These are phyloP conservation scores for Melanotaenia parkinsoni DNA, from an alignment of 2,797 vertebrate species.

Conservation along the genomic window DNA sequence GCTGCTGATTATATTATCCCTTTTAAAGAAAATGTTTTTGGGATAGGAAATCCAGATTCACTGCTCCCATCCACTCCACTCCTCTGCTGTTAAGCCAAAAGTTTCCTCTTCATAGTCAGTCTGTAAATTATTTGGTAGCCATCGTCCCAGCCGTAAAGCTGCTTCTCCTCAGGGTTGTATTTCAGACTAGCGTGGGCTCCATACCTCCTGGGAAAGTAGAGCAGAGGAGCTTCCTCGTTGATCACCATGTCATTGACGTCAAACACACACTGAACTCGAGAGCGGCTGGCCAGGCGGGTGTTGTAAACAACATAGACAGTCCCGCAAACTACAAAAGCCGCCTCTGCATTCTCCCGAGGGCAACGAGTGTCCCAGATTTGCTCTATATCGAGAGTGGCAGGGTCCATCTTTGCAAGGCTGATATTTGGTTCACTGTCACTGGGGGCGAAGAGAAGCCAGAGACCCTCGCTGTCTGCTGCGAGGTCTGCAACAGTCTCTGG, in stretches of 20 bases:
- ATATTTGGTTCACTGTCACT: slow-evolving; percentile 88
- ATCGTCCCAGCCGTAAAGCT: slow-evolving; percentile 97
- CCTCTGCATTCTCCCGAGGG: slow-evolving; percentile 91
- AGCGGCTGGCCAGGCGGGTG: slow-evolving; percentile 90
- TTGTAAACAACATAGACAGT: slow-evolving; percentile 96
- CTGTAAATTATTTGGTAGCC: slow-evolving; percentile 97
- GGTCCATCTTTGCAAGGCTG: slow-evolving; percentile 93
- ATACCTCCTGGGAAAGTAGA: slow-evolving; percentile 94
- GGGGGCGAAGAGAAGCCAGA: slow-evolving; percentile 92
- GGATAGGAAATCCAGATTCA: neutral
- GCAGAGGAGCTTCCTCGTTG: slow-evolving; percentile 87
- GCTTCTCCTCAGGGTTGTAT: slow-evolving; percentile 91
- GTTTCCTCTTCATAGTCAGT: slow-evolving; percentile 90
- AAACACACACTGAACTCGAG: slow-evolving; percentile 93
- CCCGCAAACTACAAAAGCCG: slow-evolving; percentile 93
- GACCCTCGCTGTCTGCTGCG: slow-evolving; percentile 89
- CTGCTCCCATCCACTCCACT: neutral
- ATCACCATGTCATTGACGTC: slow-evolving; percentile 90
- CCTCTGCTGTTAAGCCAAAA: slow-evolving; percentile 69
- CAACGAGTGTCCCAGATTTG: slow-evolving; percentile 97
- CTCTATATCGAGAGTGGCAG: slow-evolving; percentile 90
- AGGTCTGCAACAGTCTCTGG: slow-evolving; percentile 90
- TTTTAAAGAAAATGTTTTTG: neutral
- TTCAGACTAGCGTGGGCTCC: slow-evolving; percentile 94
- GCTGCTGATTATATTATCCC: neutral